Evolutionary conservation across 1,140 invertebrate species (phyloP), one percentile per base, ranked within the genome.

Genomic region (Trachelipus rathkii): DNA sequence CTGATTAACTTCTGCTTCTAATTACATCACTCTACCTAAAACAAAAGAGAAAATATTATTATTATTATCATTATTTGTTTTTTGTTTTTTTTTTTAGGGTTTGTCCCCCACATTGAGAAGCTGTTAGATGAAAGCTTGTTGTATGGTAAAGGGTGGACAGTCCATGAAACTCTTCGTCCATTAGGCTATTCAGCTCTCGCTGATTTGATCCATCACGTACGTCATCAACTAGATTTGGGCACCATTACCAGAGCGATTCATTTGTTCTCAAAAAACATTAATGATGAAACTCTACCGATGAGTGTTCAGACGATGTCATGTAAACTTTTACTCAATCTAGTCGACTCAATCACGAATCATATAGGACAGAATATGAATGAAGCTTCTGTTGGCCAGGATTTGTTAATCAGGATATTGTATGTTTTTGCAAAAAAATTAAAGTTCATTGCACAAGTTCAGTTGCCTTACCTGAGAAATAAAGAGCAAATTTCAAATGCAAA

Each of bases 401-500:
- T 98, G 13, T 85, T 98, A 2, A 93, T 96, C 88, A 88, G 93
- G 75, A 94, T 98, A 87, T 84, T 98, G 0, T 93, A 97, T 85
- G 94, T 98, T 0, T 97, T 97, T 85, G 95, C 97, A 0, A 85
- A 97, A 10, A 99, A 98, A 86, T 97, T 99, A 83, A 96, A 97
- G 85, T 95, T 93, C 0, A 95, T 98, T 78, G 92, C 95, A 0
- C 95, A 96, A 85, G 88, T 96, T 11, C 95, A 98, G 82, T 86
- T 98, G 46, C 95, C 96, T 0, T 89, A 92, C 72, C 88, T 98
- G 4, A 89, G 94, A 79, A 90, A 90, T 71, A 96, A 95, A 86
- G 68, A 71, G 11, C 33, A 43, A 6, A 71, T 68, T 43, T 67
- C 67, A 24, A 69, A 66, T n/a, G 68, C 73, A 21, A 78, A 44